Evolutionary conservation across 2,113 vertebrate species (phyloP).

Genomic region (Chroicocephalus ridibundus): DNA sequence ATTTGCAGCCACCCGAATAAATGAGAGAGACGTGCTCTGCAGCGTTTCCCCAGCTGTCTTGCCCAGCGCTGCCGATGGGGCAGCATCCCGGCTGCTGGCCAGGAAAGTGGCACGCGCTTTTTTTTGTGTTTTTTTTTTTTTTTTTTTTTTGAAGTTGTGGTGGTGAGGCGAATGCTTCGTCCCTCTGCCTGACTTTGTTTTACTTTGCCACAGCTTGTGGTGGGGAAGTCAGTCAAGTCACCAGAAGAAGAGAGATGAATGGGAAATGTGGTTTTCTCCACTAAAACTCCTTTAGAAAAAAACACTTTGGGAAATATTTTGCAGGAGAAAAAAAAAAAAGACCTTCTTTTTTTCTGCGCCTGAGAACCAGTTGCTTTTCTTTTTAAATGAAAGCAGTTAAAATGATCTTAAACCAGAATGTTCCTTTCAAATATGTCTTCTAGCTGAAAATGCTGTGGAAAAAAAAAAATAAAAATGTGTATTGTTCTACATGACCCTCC

Average conservation of each 20-base stretch:
- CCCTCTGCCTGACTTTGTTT: neutral
- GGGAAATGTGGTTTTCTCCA: neutral
- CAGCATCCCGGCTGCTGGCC: neutral
- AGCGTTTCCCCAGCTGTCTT: neutral
- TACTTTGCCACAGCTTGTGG: neutral
- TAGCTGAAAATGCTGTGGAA: neutral
- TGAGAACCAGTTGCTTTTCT: neutral
- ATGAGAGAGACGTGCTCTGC: neutral
- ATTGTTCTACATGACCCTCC: neutral
- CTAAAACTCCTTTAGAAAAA: neutral
- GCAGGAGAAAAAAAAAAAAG: neutral
- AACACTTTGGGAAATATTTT: neutral
- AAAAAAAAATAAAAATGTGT: neutral
- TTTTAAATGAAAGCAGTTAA: neutral
- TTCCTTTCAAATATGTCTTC: neutral
- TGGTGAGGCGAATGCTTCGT: neutral
- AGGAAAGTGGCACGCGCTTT: rapidly evolving
- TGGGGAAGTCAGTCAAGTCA: neutral
- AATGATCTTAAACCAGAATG: neutral
- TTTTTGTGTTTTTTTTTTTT: neutral
- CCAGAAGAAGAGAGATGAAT: neutral
- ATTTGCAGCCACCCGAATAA: neutral
- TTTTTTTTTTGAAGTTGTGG: neutral
- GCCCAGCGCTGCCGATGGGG: rapidly evolving
- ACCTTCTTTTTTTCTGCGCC: neutral